Evolutionary conservation across 1,140 invertebrate genomes (phyloP).

Genomic region (Gerris buenoi): DNA sequence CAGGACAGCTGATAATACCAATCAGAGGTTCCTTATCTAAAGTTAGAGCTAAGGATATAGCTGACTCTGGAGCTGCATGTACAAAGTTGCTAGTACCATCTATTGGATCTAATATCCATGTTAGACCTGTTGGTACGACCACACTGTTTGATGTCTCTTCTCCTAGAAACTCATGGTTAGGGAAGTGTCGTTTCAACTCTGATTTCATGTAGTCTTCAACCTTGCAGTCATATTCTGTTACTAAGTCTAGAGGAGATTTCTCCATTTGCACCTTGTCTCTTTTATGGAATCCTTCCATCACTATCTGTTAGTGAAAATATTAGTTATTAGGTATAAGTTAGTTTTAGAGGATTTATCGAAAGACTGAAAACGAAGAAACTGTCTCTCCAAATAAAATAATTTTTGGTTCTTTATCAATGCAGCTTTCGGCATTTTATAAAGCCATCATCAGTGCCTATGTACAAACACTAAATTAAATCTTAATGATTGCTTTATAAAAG

Average conservation of each 20-base stretch:
- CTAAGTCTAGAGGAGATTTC: slow-evolving; percentile 75
- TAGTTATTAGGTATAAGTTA: too few species aligned
- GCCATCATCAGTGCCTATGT: too few species aligned
- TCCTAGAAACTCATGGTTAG: slow-evolving; percentile 87
- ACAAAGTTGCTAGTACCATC: slow-evolving; percentile 63
- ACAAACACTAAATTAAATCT: too few species aligned
- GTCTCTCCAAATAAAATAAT: too few species aligned
- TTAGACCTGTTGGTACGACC: slow-evolving; percentile 58
- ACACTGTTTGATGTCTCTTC: slow-evolving; percentile 62
- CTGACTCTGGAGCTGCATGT: slow-evolving; percentile 43
- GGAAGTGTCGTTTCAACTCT: slow-evolving; percentile 60
- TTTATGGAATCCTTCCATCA: slow-evolving; percentile 37
- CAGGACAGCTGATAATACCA: slow-evolving; percentile 81
- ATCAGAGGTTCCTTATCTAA: slow-evolving; percentile 40
- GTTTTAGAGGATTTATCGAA: too few species aligned
- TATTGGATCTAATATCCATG: slow-evolving; percentile 78
- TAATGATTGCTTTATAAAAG: too few species aligned
- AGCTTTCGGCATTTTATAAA: too few species aligned
- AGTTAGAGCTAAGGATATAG: slow-evolving; percentile 39
- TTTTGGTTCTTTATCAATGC: too few species aligned
- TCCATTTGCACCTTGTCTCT: slow-evolving; percentile 55
- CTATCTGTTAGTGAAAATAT: too few species aligned
- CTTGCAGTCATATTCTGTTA: slow-evolving; percentile 90
- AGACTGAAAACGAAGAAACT: too few species aligned
- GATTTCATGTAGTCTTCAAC: slow-evolving; percentile 76